Evolutionary conservation across 2,888 invertebrate genomes (phyloP).

Genomic region (Tinea semifulvella): DNA sequence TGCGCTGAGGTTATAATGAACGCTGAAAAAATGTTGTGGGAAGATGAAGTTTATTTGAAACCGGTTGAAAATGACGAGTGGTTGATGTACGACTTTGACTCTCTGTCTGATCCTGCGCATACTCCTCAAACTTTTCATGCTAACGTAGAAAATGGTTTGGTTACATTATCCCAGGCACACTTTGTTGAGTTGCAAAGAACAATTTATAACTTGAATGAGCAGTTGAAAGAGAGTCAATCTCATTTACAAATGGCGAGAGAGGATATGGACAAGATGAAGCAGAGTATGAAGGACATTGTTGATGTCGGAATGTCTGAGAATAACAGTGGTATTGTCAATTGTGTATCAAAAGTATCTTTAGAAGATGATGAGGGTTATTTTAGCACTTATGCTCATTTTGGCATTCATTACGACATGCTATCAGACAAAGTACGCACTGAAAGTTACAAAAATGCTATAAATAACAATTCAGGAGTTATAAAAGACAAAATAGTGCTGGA

Average conservation of each 20-base stretch:
- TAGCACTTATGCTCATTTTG: slow-evolving; percentile 87
- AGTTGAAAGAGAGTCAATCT: slow-evolving; percentile 68
- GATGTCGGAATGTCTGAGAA: slow-evolving; percentile 32
- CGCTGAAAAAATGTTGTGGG: slow-evolving; percentile 70
- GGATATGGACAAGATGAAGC: slow-evolving; percentile 69
- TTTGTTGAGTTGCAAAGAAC: slow-evolving; percentile 69
- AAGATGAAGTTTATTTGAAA: slow-evolving; percentile 79
- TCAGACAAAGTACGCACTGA: slow-evolving; percentile 88
- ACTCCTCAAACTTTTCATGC: slow-evolving; percentile 62
- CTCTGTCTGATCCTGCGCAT: slow-evolving; percentile 45
- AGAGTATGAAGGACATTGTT: slow-evolving; percentile 65
- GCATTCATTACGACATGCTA: slow-evolving; percentile 95
- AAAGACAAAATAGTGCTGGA: slow-evolving; percentile 87
- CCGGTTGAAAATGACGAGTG: slow-evolving; percentile 82
- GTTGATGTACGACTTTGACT: slow-evolving; percentile 80
- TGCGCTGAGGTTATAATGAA: slow-evolving; percentile 64
- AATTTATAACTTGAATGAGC: slow-evolving; percentile 61
- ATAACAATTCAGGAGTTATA: slow-evolving; percentile 75
- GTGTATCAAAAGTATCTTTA: slow-evolving; percentile 57
- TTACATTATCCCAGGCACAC: slow-evolving; percentile 68
- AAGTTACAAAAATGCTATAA: slow-evolving; percentile 85
- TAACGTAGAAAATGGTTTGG: slow-evolving; percentile 69
- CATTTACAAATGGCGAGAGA: slow-evolving; percentile 68
- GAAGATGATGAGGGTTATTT: slow-evolving; percentile 82
- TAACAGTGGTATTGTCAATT: slow-evolving; percentile 33